Base-by-base conservation (phyloP, 2,113 vertebrate genomes). In the Acanthochromis polyacanthus region DNA sequence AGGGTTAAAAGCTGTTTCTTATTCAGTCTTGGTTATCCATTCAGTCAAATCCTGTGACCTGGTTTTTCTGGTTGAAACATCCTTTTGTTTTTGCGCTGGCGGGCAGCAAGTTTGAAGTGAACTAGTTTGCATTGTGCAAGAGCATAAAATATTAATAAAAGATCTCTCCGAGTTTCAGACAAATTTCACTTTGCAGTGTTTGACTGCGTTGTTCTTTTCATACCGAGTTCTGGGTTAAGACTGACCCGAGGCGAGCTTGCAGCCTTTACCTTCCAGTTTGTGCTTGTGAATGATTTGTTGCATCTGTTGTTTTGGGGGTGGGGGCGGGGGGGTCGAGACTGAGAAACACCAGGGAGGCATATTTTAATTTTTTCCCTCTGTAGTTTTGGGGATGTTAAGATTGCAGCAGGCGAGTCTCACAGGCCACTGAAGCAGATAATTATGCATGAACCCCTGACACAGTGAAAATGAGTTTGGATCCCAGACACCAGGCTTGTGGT, bases 391-490 rank as follows among this genome's bases (percentile, higher is more conserved):
- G 59, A 78, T 75, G 76, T 82, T 81, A 59, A 81, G 70, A 86
- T 86, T 76, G 80, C 69, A 73, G 71, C 56, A 66, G 60, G 70
- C 52, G 43, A 85, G 81, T 75, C 84, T 89, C 83, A 64, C 85
- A 55, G 78, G 81, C 83, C 45, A n/a, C 58, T 73, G 90, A 79
- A 90, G 90, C 84, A 17, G 76, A 90, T 92, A 85, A 91, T 92
- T 89, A 93, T 87, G 87, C 86, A 90, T 83, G 83, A 84, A 90
- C 73, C 80, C 66, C 71, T 85, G 82, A 89, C 71, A 87, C 77
- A 66, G 87, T 86, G 87, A 88, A 92, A 91, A 89, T 91, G 64
- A 91, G 79, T 89, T 90, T 88, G 67, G 87, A 89, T 85, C 73
- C 66, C 60, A 82, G 69, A 83, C 71, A 72, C 67, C 75, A 80